Evolutionary conservation across 1,140 invertebrate species (phyloP).

Genomic region (Drosophila burlai): DNA sequence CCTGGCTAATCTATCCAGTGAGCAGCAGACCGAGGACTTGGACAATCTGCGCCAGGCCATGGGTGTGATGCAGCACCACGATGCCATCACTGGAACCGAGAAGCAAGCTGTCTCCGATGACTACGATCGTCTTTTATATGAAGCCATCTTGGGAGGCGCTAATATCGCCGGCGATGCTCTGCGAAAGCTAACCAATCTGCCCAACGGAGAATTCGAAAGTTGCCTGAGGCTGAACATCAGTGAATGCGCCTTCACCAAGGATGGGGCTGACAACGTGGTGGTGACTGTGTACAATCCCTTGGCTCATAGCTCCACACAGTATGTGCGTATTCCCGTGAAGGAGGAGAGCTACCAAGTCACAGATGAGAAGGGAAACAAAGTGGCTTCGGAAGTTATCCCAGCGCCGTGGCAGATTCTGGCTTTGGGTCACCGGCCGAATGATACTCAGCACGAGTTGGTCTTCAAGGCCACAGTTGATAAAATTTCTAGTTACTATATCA

Average conservation of each 20-base stretch:
- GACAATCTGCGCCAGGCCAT: conserved; percentile 84
- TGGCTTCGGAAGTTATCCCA: conserved; percentile 87
- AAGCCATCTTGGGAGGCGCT: conserved; percentile 51
- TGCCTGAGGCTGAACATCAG: conserved; percentile 90
- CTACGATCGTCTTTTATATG: conserved; percentile 87
- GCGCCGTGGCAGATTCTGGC: conserved; percentile 87
- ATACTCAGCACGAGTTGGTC: conserved; percentile 88
- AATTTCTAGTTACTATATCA: conserved; percentile 51
- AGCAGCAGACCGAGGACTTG: conserved; percentile 66
- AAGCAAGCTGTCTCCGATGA: conserved; percentile 95
- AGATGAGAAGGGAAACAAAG: conserved; percentile 85
- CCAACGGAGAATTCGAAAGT: conserved; percentile 84
- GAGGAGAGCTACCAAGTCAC: conserved; percentile 87
- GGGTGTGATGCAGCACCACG: conserved; percentile 97
- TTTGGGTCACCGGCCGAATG: conserved; percentile 88
- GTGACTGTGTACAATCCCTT: conserved; percentile 94
- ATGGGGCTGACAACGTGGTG: conserved; percentile 87
- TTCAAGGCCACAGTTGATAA: conserved; percentile 87
- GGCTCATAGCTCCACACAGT: conserved; percentile 88
- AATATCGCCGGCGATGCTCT: conserved; percentile 50
- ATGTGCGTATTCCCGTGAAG: conserved; percentile 90
- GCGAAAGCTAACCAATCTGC: conserved; percentile 86
- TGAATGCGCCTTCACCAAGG: conserved; percentile 85
- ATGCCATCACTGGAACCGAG: conserved; percentile 94
- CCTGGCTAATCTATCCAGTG: conserved; percentile 63